Evolutionary conservation across 2,797 vertebrate species (phyloP), one percentile per base, ranked within the genome.

Genomic region (Betta splendens): DNA sequence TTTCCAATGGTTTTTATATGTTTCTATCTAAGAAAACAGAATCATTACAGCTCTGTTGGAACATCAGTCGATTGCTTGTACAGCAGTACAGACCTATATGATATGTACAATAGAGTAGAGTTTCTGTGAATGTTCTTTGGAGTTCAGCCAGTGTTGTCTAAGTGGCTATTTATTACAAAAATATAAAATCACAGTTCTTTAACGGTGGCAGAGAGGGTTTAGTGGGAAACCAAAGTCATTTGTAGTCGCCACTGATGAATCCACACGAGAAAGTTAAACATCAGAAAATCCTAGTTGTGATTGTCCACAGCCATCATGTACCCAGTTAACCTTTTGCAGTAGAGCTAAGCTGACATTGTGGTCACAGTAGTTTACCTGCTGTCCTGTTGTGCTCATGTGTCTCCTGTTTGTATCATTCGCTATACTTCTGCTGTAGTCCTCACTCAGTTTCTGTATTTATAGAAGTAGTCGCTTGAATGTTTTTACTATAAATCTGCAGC

Each of bases 11-110:
- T 88, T 89, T 89, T n/a, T 88, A 67, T 87, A 88, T 83, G 82
- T 90, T 92, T 90, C 74, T 91, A 86, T 90, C 88, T 85, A 89
- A 81, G 75, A 84, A 83, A 77, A 81, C 68, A 55, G 75, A 78
- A 57, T 79, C 67, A 64, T 71, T 79, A 54, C 55, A 70, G 49
- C 72, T 76, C 72, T 76, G 57, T 75, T 53, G 74, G 65, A 71
- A 74, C 70, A 58, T 62, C 68, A 52, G 71, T 84, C 61, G 68
- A 75, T 78, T 80, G 77, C 69, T 85, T 77, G 68, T 69, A 62
- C 71, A n/a, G n/a, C 59, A 67, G 73, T 64, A 66, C 79, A 67
- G 49, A 81, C 68, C 81, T 64, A 70, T 74, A 64, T 38, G 62
- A 33, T 69, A 73, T 76, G 72, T 81, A 75, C 64, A 63, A 57